Evolutionary conservation across 2,797 vertebrate genomes (phyloP).

Genomic region (Schizopygopsis pylzovi): DNA sequence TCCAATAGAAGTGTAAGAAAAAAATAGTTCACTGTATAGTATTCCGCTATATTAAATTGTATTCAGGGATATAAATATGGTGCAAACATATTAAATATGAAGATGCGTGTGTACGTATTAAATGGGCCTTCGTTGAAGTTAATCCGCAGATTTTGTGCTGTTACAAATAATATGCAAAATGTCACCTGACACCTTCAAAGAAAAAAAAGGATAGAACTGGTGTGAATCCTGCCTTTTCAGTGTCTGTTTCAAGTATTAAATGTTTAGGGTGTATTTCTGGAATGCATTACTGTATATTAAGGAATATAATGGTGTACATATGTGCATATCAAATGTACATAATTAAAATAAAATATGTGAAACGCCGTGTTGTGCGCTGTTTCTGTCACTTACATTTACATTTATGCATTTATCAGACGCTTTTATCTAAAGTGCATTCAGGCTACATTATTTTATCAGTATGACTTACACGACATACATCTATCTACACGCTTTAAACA

Average conservation of each 20-base stretch:
- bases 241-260: slow-evolving; percentile 68
- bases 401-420: no score
- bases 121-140: slow-evolving; percentile 57
- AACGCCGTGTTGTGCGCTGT: slow-evolving; percentile 36
- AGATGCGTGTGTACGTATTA: slow-evolving; percentile 51
- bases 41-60: slow-evolving; percentile 67
- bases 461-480: neutral
- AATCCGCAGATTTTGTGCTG: slow-evolving; percentile 73
- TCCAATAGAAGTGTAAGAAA: slow-evolving; percentile 21
- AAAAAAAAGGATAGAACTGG: slow-evolving; percentile 56
- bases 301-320: slow-evolving; percentile 73
- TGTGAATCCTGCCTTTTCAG: slow-evolving; percentile 64
- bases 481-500: neutral
- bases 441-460: no score
- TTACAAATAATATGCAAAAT: slow-evolving; percentile 78
- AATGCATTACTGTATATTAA: slow-evolving; percentile 78
- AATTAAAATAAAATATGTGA: slow-evolving; percentile 76
- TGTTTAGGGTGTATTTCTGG: slow-evolving; percentile 73
- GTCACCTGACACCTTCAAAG: slow-evolving; percentile 62
- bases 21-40: slow-evolving; percentile 46
- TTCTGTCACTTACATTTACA: slow-evolving; percentile 20
- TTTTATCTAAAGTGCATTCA: no score
- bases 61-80: slow-evolving; percentile 77
- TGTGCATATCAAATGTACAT: slow-evolving; percentile 82
- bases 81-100: slow-evolving; percentile 63